Evolutionary conservation across 2,113 vertebrate genomes (phyloP).

Genomic region (Carassius gibelio): DNA sequence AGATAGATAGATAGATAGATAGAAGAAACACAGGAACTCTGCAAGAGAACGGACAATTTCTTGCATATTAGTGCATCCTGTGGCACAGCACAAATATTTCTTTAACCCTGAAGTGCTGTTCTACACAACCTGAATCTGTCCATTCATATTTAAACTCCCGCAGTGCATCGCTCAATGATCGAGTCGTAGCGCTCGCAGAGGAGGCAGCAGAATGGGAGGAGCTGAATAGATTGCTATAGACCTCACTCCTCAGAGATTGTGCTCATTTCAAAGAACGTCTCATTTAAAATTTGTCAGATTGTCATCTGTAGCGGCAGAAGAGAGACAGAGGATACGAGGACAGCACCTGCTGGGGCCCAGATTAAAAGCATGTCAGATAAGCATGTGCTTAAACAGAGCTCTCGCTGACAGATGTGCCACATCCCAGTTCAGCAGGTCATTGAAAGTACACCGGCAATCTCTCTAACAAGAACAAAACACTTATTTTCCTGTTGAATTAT

Average conservation of each 20-base stretch:
- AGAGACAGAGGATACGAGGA: not conserved
- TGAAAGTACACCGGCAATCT: slow-evolving; percentile 17
- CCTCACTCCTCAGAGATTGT: slow-evolving; percentile 20
- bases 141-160: slow-evolving; percentile 29
- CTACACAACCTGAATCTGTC: slow-evolving; percentile 37
- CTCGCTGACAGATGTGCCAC: not conserved
- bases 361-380: slow-evolving; percentile 49
- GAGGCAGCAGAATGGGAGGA: slow-evolving; percentile 15
- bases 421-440: slow-evolving; percentile 32
- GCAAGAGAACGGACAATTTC: not conserved
- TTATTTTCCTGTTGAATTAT: slow-evolving; percentile 45
- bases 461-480: slow-evolving; percentile 37
- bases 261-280: slow-evolving; percentile 46
- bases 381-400: slow-evolving; percentile 35
- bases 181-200: slow-evolving; percentile 14
- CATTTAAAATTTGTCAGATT: slow-evolving; percentile 49
- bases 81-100: not conserved
- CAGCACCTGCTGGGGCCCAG: slow-evolving; percentile 31
- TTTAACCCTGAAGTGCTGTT: slow-evolving; percentile 25
- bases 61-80: slow-evolving; percentile 7
- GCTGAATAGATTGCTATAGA: slow-evolving; percentile 32
- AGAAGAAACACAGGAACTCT: too few species aligned
- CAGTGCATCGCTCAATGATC: slow-evolving; percentile 9
- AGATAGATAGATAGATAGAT: too few species aligned
- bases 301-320: slow-evolving; percentile 22